phyloP scores from a whole-genome alignment of 2,888 invertebrate species.

The Drosophila greeni region DNA sequence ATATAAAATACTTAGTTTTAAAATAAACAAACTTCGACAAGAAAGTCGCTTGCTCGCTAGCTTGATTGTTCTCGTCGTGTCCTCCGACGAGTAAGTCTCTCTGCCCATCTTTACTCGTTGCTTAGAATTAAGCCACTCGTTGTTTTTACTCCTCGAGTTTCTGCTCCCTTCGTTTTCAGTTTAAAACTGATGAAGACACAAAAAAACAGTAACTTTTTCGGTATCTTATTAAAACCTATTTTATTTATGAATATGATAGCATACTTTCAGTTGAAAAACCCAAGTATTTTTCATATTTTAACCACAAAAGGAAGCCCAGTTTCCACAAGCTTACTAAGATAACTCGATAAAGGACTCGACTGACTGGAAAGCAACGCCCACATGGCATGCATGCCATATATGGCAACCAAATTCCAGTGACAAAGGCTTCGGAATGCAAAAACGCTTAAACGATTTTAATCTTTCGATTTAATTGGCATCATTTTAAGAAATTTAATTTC shows the following conservation, averaged over 20 bases:
- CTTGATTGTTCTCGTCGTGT: no score
- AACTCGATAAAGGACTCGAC: conserved; percentile 13
- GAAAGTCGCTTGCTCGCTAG: no score
- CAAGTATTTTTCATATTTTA: neutral
- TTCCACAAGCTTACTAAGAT: neutral
- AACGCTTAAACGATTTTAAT: conserved; percentile 58
- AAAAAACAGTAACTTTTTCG: neutral
- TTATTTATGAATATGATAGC: neutral
- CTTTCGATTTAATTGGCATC: conserved; percentile 69
- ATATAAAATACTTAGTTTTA: no score
- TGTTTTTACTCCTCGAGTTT: neutral
- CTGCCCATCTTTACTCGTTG: no score
- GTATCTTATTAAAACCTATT: neutral
- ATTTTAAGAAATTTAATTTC: conserved; percentile 67
- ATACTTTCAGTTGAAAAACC: neutral
- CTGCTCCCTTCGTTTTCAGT: neutral
- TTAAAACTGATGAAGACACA: neutral
- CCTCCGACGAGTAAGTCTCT: no score
- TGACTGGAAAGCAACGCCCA: conserved; percentile 1
- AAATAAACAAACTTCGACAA: no score
- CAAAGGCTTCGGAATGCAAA: conserved; percentile 7
- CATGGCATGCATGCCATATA: neutral
- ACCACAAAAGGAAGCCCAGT: neutral
- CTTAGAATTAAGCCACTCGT: no score
- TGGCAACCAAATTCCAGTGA: neutral